Evolutionary conservation across 1,140 invertebrate species (phyloP), one percentile per base, ranked within the genome.

Genomic region (Oppia nitens): DNA sequence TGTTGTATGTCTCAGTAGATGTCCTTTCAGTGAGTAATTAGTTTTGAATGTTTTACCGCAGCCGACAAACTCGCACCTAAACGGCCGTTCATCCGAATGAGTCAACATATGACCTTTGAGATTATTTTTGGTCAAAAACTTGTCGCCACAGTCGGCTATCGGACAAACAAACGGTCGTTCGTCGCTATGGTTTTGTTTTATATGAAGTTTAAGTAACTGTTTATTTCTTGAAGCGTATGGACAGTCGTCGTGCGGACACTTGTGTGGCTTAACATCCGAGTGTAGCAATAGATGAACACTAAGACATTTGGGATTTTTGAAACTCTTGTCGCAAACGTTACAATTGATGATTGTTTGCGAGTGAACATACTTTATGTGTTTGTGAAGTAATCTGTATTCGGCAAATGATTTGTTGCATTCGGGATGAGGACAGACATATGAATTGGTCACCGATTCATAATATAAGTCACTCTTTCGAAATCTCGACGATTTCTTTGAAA

Each of bases 1-100:
- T 9, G 17, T 40, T 6, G n/a, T 2, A n/a, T 57, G 56, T 11
- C 2, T 52, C 47, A 24, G 3, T 50, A 20, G 11, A 40, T 76
- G 74, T 24, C 82, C 80, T 71, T 83, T 83, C 27, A 81, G 72
- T 45, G 82, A 83, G 65, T 83, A 83, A n/a, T 80, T 82, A 6
- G 82, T 83, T 0, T 81, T 83, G 65, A 84, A 84, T 2, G 80
- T 78, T 63, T 79, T 73, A 25, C 76, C 76, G 69, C 82, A 84
- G 23, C 78, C 79, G 52, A 76, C 75, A 66, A 71, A 74, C 12
- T 72, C 70, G 71, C 82, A 84, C 59, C 76, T 71, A 65, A 83
- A 83, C 12, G 82, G 82, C 54, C 80, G 72, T 67, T 83, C 81
- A 0, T 77, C 75, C 77, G 55, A 48, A 65, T 57, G 56, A 20